Conservation (phyloP, 2,797 vertebrate species). For the Carcharodon carcharias region DNA sequence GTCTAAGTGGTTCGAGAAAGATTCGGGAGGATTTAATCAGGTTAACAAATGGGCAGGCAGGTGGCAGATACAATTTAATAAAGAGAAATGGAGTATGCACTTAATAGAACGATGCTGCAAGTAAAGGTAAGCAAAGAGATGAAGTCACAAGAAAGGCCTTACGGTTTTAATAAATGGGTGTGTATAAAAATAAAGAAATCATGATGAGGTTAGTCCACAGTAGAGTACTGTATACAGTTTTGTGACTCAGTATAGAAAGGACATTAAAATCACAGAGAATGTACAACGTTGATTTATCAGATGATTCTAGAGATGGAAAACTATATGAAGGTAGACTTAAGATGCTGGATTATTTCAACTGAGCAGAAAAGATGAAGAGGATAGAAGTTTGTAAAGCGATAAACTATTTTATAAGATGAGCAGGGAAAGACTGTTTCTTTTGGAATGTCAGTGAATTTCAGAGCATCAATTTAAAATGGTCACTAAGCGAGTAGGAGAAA, state of each 20-base stretch:
- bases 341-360: background rate
- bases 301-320: background rate
- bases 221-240: too few relatives aligned
- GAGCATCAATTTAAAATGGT: background rate
- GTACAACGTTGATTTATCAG: too few relatives aligned
- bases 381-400: background rate
- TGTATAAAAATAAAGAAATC: too few relatives aligned
- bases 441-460: background rate
- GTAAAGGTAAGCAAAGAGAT: background rate
- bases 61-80: background rate
- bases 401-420: background rate
- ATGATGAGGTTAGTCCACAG: too few relatives aligned
- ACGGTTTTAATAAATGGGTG: too few relatives aligned
- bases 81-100: background rate
- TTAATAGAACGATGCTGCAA: background rate
- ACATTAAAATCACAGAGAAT: too few relatives aligned
- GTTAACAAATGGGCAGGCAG: background rate
- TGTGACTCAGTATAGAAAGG: too few relatives aligned
- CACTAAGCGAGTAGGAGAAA: background rate
- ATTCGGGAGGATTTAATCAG: background rate
- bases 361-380: background rate
- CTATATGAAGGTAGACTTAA: background rate
- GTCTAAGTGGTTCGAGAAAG: too few relatives aligned
- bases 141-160: too few relatives aligned
- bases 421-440: background rate